Conservation (phyloP, 2,888 invertebrate genomes). For the Leptinotarsa tumamoca region DNA sequence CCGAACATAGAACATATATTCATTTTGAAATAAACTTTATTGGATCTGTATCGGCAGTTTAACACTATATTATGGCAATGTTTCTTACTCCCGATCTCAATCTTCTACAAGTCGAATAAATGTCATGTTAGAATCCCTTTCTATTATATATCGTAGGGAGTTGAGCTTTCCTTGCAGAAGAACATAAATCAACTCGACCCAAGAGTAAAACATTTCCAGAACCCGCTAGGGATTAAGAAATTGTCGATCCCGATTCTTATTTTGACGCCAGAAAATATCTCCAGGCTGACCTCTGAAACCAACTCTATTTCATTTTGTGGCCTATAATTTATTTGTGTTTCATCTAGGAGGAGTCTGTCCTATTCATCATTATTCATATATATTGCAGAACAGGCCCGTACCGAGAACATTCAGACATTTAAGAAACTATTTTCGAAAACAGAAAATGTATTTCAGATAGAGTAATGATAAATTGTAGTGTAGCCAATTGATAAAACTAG, state of each 20-base stretch:
- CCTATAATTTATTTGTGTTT: not conserved
- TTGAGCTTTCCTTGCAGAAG: not conserved
- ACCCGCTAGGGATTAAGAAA: constrained; percentile 1
- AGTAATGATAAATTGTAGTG: no score
- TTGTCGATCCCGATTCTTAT: not conserved
- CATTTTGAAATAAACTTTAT: no score
- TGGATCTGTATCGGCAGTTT: not conserved
- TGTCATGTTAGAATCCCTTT: constrained; percentile 8
- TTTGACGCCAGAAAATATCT: not conserved
- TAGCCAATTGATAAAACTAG: no score
- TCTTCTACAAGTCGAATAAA: not conserved
- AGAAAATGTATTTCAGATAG: no score
- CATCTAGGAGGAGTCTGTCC: not conserved
- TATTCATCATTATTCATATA: no score
- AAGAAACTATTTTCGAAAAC: no score
- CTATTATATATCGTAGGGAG: not conserved
- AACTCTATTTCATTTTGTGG: not conserved
- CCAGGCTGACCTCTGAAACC: not conserved
- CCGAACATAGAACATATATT: no score
- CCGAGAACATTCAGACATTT: no score
- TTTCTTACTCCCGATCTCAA: not conserved
- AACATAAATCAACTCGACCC: constrained; percentile 20
- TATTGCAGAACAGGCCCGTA: no score
- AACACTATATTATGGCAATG: not conserved
- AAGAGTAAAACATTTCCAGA: constrained; percentile 8